Evolutionary conservation across 1,140 invertebrate species (phyloP), one percentile per base, ranked within the genome.

Genomic region (Cydia splendana): DNA sequence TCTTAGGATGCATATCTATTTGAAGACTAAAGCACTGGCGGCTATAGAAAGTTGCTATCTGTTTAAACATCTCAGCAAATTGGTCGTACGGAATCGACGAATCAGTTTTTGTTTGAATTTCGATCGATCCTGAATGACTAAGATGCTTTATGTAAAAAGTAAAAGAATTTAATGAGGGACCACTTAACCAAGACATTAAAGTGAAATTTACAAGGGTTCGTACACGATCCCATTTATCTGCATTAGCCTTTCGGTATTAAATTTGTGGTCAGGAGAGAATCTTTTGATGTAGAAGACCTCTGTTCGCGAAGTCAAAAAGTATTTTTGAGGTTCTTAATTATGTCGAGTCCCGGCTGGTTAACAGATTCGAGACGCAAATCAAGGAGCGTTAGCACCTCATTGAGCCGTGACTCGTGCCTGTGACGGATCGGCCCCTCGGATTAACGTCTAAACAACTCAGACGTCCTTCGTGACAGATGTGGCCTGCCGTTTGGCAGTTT

Each of bases 331-430:
- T 53, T 18, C 6, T 62, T 24, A 62, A 62, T 62, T 62, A 62
- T 62, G 57, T 24, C 2, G 57, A 24, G 9, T 10, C 57, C 20
- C 57, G 20, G 57, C 20, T 30, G 20, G 74, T 53, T 78, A 65
- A 57, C 74, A 76, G 51, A 77, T 84, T 81, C 80, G 77, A 76
- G 75, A 73, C 20, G 75, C 71, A 79, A 81, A 77, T 73, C 76
- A 80, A 79, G 75, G 76, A 76, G 78, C 81, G 76, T 85, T 82
- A 82, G 83, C 80, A 83, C 81, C 77, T 80, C 82, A 79, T 84
- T 82, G 80, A 81, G 62, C 38, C 67, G 34, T 67, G 83, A 78
- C 87, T 85, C 88, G 86, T 83, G 86, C 79, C 80, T 79, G 78
- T 84, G 81, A 84, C 84, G 78, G 83, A 88, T 85, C 65, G 77